Evolutionary conservation across 1,140 invertebrate genomes (phyloP).

Genomic region (Lepidurus arcticus): DNA sequence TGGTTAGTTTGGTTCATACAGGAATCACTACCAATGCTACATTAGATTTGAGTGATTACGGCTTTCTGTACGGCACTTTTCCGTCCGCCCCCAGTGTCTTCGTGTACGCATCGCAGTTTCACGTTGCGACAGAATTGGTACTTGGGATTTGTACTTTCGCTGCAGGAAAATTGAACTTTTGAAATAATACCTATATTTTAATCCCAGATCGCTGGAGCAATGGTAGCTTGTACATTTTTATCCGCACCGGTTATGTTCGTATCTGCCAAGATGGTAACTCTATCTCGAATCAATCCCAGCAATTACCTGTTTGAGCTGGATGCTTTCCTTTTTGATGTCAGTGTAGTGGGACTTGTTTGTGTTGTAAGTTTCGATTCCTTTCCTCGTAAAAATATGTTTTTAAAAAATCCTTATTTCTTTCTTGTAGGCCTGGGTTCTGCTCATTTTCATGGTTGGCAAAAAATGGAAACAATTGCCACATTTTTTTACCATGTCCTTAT

Average conservation of each 20-base stretch:
- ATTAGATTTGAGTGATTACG: constrained; percentile 77
- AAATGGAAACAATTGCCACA: constrained; percentile 75
- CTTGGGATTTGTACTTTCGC: constrained; percentile 36
- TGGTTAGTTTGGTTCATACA: constrained; percentile 65
- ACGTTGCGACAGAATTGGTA: constrained; percentile 77
- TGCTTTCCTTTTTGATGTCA: constrained; percentile 73
- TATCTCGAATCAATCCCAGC: constrained; percentile 58
- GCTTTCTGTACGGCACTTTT: constrained; percentile 92
- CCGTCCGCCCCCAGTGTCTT: constrained; percentile 91
- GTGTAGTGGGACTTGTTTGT: constrained; percentile 65
- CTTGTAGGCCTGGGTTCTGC: constrained; percentile 63
- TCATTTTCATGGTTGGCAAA: constrained; percentile 67
- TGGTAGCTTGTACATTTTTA: constrained; percentile 89
- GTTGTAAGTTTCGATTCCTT: constrained; percentile 49
- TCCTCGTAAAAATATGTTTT: constrained; percentile 14
- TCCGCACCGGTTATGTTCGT: constrained; percentile 92
- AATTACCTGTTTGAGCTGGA: constrained; percentile 70
- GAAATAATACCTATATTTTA: constrained; percentile 29
- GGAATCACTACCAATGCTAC: constrained; percentile 65
- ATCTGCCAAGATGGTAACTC: constrained; percentile 83
- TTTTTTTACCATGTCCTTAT: constrained; percentile 67
- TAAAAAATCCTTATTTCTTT: constrained; percentile 32
- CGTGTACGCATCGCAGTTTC: constrained; percentile 85
- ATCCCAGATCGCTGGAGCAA: constrained; percentile 72
- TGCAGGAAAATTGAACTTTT: constrained; percentile 24